Conservation (phyloP, 1,140 invertebrate species). For the Dinoponera quadriceps region DNA sequence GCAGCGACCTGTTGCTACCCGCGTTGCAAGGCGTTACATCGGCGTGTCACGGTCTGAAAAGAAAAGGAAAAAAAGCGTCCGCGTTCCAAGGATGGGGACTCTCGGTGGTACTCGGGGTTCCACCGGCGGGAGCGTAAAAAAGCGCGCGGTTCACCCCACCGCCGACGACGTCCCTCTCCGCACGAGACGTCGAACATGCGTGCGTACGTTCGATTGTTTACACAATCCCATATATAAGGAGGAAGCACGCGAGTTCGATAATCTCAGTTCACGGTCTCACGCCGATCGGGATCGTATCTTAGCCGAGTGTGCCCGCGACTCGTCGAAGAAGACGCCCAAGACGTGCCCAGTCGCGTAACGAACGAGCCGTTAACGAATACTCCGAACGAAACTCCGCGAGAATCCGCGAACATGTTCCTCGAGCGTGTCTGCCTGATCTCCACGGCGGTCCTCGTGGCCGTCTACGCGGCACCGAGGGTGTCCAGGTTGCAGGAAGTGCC, state of each 20-base stretch:
- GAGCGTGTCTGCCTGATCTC: constrained; percentile 19
- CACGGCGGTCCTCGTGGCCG: constrained; percentile 16
- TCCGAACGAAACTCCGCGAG: constrained; percentile 9
- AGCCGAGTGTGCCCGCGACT: background rate
- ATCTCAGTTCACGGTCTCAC: constrained; percentile 81
- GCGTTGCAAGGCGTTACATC: background rate
- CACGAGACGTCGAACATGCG: constrained; percentile 78
- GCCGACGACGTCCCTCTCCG: constrained; percentile 42
- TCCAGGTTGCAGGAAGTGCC: constrained; percentile 68
- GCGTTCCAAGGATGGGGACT: constrained; percentile 19
- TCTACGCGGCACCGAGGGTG: constrained; percentile 45
- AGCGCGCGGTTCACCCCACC: constrained; percentile 72
- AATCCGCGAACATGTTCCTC: constrained; percentile 54
- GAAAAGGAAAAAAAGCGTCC: background rate
- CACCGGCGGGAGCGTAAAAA: constrained; percentile 58
- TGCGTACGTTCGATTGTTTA: constrained; percentile 83
- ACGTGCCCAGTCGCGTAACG: background rate
- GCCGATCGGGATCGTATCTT: constrained; percentile 64
- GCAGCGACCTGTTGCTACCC: background rate
- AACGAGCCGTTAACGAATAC: constrained; percentile 5
- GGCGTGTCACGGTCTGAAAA: background rate
- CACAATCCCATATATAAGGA: constrained; percentile 83
- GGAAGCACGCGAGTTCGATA: constrained; percentile 82
- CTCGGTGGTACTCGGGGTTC: constrained; percentile 2
- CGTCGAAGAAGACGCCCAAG: background rate